Evolutionary conservation across 1,140 invertebrate species (phyloP).

Genomic region (Metopolophium dirhodum): DNA sequence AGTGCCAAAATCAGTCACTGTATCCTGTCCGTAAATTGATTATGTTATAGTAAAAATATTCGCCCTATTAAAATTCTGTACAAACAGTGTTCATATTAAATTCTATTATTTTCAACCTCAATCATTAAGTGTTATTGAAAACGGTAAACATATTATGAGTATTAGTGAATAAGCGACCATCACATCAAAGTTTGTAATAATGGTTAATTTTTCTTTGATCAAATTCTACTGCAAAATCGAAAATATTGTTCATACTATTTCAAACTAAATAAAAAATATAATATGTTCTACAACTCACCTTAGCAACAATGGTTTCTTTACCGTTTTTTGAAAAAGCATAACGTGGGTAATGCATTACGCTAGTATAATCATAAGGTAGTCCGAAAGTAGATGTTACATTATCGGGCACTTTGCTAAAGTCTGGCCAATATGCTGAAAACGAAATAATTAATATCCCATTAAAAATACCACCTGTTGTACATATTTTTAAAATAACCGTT

Average conservation of each 20-base stretch:
- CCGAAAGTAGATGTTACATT: constrained; percentile 59
- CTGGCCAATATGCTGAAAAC: constrained; percentile 68
- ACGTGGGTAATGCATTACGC: constrained; percentile 84
- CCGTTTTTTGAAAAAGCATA: constrained; percentile 79
- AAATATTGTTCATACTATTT: not conserved
- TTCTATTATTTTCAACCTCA: not conserved
- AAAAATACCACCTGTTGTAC: not conserved
- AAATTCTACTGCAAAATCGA: not conserved
- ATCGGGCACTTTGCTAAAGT: constrained; percentile 72
- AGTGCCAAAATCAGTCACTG: not conserved
- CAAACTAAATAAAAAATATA: not conserved
- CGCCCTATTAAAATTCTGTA: not conserved
- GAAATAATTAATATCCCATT: not conserved
- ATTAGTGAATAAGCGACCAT: not conserved
- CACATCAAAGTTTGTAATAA: not conserved
- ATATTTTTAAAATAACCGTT: not conserved
- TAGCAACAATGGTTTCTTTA: constrained; percentile 72
- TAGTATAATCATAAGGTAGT: constrained; percentile 75
- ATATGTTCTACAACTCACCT: constrained; percentile 63
- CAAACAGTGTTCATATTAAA: not conserved
- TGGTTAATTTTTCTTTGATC: not conserved
- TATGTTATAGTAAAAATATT: not conserved
- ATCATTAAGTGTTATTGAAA: not conserved
- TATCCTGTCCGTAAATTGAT: not conserved
- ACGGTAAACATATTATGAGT: not conserved